These are phyloP conservation scores for Acipenser oxyrinchus DNA, from an alignment of 2,797 vertebrate genomes.

Conservation along the genomic window DNA sequence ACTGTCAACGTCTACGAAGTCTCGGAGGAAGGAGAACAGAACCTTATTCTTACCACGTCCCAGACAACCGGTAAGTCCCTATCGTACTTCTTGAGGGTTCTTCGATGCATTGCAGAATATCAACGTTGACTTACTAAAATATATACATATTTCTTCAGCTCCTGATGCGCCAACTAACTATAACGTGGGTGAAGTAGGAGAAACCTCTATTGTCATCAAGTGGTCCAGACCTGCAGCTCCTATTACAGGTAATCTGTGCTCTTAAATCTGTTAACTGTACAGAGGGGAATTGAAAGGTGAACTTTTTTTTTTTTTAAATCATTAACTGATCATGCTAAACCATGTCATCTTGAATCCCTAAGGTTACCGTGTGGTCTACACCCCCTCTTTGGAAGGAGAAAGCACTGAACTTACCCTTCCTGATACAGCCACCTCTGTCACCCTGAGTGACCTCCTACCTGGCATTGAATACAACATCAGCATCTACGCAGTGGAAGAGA, in stretches of 20 bases:
- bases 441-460: constrained; percentile 82
- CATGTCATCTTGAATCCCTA: not conserved
- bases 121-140: too few relatives aligned
- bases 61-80: constrained; percentile 79
- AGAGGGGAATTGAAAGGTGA: too few relatives aligned
- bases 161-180: constrained; percentile 81
- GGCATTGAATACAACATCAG: constrained; percentile 91
- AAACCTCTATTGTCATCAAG: constrained; percentile 79
- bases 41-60: constrained; percentile 84
- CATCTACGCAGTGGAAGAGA: constrained; percentile 90
- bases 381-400: constrained; percentile 81
- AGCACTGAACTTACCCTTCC: constrained; percentile 91
- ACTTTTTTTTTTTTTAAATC: too few relatives aligned
- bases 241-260: constrained; percentile 78
- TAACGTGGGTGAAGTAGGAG: constrained; percentile 73
- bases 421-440: constrained; percentile 82
- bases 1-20: constrained; percentile 90
- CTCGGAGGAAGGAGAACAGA: constrained; percentile 70
- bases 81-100: too few relatives aligned
- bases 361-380: constrained; percentile 91
- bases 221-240: constrained; percentile 92
- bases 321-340: too few relatives aligned
- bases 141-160: constrained; percentile 46
- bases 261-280: too few relatives aligned
- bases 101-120: too few relatives aligned